A percentile compares a stretch with the other conserved stretches of the same genome.
Evolutionary conservation across 2,797 vertebrate species (phyloP).

Genomic region (Avahi laniger): DNA sequence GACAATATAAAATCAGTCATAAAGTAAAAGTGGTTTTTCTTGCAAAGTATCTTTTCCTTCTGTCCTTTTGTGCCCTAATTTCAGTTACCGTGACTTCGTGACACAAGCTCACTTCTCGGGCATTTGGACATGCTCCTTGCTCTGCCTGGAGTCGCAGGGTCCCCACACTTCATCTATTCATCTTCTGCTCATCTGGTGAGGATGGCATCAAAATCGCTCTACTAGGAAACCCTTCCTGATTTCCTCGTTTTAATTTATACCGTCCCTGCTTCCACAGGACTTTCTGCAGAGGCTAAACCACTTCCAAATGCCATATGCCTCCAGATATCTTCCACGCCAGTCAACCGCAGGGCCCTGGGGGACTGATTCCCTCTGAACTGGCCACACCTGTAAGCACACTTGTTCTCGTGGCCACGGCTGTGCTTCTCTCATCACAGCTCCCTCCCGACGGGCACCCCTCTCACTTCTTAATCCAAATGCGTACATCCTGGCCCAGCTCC

Average conservation of each 20-base stretch:
- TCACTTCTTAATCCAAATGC: background rate
- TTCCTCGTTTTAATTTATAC: background rate
- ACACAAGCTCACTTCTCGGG: background rate
- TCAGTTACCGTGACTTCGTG: background rate
- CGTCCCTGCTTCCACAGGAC: background rate
- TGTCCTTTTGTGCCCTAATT: background rate
- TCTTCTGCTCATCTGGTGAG: background rate
- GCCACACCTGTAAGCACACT: accelerated
- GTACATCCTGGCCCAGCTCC: background rate
- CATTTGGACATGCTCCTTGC: accelerated
- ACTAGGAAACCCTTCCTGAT: accelerated
- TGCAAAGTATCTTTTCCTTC: background rate
- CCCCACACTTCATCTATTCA: accelerated
- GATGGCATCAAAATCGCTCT: background rate
- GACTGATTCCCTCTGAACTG: background rate
- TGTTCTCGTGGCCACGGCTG: accelerated
- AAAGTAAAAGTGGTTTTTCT: background rate
- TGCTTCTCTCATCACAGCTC: background rate
- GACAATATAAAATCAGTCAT: background rate
- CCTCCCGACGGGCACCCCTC: background rate
- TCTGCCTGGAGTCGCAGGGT: background rate
- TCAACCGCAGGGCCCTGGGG: background rate
- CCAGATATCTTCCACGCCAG: background rate
- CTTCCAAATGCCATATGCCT: background rate
- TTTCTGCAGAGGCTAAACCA: background rate